phyloP scores from a whole-genome alignment of 2,888 invertebrate genomes.

The Zaprionus obscuricornis region DNA sequence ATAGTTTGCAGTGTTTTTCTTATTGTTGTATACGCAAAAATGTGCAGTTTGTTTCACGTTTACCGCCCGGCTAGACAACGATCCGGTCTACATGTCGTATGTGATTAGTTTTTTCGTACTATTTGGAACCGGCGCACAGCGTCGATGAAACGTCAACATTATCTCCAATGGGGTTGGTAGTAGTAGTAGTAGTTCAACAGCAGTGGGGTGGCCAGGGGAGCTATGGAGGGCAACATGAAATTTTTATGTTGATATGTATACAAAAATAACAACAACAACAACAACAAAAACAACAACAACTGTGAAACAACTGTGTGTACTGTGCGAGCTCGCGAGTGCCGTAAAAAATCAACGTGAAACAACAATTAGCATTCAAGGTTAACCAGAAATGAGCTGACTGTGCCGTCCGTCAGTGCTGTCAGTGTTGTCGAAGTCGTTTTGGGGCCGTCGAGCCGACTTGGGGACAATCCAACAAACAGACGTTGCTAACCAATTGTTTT shows the following conservation, averaged over 20 bases:
- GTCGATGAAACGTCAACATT: constrained; percentile 3
- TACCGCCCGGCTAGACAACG: constrained; percentile 55
- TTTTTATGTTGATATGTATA: constrained; percentile 73
- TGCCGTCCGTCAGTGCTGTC: no score
- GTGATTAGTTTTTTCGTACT: constrained; percentile 81
- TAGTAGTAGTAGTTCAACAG: not conserved
- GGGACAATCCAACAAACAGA: constrained; percentile 37
- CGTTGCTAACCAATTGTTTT: constrained; percentile 44
- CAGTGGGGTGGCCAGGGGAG: constrained; percentile 18
- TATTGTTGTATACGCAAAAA: constrained; percentile 67
- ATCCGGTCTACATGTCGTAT: constrained; percentile 52
- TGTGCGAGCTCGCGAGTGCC: constrained; percentile 61
- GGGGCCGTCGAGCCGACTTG: no score
- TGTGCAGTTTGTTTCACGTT: constrained; percentile 18
- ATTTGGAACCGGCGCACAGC: constrained; percentile 78
- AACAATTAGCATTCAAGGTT: constrained; percentile 77
- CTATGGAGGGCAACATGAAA: constrained; percentile 55
- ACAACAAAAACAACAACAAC: constrained; percentile 11
- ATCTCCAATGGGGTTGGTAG: not conserved
- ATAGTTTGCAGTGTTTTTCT: constrained; percentile 43
- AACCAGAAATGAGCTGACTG: constrained; percentile 70
- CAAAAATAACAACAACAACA: constrained; percentile 19
- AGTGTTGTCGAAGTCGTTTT: no score
- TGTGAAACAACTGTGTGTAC: constrained; percentile 16
- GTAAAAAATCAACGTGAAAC: constrained; percentile 73